Base-by-base conservation (phyloP, 2,797 vertebrate genomes). In the Xenentodon cancila region DNA sequence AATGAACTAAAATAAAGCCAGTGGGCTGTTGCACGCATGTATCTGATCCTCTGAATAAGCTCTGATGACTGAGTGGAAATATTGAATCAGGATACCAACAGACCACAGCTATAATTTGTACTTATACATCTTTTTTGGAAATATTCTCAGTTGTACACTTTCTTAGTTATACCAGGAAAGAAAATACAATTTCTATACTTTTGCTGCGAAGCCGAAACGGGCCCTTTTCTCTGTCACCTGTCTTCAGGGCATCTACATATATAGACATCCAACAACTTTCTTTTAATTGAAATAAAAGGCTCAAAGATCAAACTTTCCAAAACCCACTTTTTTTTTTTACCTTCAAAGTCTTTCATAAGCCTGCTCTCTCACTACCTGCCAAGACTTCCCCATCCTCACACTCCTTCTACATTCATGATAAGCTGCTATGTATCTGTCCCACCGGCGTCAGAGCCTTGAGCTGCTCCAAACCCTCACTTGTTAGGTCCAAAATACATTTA, bases 301-400 rank as follows among this genome's bases (percentile, higher is more conserved):
- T 55, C 46, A 44, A 45, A 50, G 19, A 45, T 18, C 40, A 44
- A 43, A 61, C 34, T 27, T 60, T 42, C 22, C 13, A 25, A 50
- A 51, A 30, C 13, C 11, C 7, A n/a, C 7, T 15, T 9, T 53
- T 54, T 61, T 64, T 53, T 32, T 37, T 37, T 37, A 71, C 55
- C 50, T 53, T 59, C 50, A 64, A 64, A 59, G 67, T 22, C 43
- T 27, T 44, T 45, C 27, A 15, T 34, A 61, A 55, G 42, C 19
- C 48, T 15, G 11, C 43, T 47, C 22, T 11, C 32, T 42, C 16
- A 43, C 34, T 48, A 32, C 34, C 50, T 53, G 55, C 22, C 44
- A 47, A 43, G 37, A 44, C 49, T 19, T 53, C 18, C 1, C 45
- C 30, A 11, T 45, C 22, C 48, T 37, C 40, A 37, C 30, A 19